These are phyloP conservation scores for Grammomys surdaster DNA, from an alignment of 2,113 vertebrate genomes.

Conservation along the genomic window DNA sequence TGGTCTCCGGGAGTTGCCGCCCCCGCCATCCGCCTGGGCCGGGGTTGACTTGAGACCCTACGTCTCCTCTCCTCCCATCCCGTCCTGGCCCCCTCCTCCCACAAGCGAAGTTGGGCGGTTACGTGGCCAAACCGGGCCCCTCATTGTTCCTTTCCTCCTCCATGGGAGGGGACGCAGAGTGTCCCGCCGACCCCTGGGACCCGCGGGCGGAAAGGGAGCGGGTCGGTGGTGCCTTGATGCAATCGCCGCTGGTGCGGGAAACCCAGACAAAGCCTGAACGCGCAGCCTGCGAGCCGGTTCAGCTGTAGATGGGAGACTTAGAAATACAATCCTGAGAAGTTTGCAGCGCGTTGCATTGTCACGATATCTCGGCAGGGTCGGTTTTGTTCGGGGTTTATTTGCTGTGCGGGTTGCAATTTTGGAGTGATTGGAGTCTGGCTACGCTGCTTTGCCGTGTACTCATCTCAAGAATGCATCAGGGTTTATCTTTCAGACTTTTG, in stretches of 20 bases:
- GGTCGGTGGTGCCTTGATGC: not conserved
- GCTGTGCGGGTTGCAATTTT: not conserved
- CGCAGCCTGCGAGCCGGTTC: not conserved
- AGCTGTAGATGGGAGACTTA: not conserved
- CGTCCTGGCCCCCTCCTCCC: not conserved
- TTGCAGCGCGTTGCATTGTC: not conserved
- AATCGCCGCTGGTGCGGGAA: not conserved
- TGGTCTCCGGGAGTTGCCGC: conserved; percentile 16
- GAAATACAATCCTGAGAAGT: conserved; percentile 16
- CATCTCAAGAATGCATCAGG: not conserved
- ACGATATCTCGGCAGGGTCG: not conserved
- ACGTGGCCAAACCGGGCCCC: conserved; percentile 14
- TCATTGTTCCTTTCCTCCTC: conserved; percentile 68
- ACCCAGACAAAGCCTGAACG: conserved; percentile 69
- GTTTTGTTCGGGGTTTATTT: conserved; percentile 52
- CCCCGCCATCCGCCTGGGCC: not conserved
- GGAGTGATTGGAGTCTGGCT: not conserved
- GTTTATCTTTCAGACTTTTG: conserved; percentile 68
- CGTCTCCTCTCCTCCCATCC: not conserved
- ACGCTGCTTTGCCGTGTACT: not conserved
- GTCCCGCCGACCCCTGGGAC: not conserved
- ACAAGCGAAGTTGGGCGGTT: not conserved
- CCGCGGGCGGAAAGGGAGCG: not conserved
- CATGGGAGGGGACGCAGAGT: not conserved
- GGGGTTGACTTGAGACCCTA: not conserved